Conservation (phyloP, 2,888 invertebrate species). For the Hermaeophaga mercurialis region DNA sequence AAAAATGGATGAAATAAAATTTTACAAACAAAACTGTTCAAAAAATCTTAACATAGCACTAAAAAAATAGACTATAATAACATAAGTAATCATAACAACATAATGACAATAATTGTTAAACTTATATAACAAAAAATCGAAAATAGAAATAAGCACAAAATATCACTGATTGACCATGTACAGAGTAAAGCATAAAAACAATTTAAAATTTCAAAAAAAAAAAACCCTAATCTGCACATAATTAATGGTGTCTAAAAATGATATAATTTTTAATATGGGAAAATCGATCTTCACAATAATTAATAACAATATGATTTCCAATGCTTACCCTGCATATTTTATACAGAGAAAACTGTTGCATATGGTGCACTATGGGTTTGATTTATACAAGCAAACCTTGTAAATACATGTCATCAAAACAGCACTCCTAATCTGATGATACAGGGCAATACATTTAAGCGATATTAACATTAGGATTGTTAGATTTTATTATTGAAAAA, state of each 20-base stretch:
- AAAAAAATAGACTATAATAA: constrained; percentile 50
- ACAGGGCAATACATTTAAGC: no score
- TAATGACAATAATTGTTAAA: constrained; percentile 39
- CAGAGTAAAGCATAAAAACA: constrained; percentile 34
- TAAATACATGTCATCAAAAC: constrained; percentile 30
- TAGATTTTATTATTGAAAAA: no score
- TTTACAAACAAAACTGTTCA: constrained; percentile 48
- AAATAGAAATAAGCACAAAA: constrained; percentile 40
- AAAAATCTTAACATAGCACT: constrained; percentile 46
- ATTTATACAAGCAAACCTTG: constrained; percentile 28
- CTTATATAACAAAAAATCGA: constrained; percentile 40
- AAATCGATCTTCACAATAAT: no score
- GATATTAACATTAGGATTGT: no score
- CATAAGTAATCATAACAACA: constrained; percentile 46
- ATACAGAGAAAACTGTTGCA: constrained; percentile 28
- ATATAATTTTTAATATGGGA: constrained; percentile 17
- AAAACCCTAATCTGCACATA: no score
- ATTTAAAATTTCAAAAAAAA: constrained; percentile 17
- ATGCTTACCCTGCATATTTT: constrained; percentile 28
- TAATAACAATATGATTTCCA: constrained; percentile 6
- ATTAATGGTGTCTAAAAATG: no score
- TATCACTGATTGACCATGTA: constrained; percentile 39
- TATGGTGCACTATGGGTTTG: constrained; percentile 27
- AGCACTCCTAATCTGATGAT: not conserved
- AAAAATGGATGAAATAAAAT: constrained; percentile 42